Evolutionary conservation across 2,113 vertebrate genomes (phyloP).

Genomic region (Indri indri): DNA sequence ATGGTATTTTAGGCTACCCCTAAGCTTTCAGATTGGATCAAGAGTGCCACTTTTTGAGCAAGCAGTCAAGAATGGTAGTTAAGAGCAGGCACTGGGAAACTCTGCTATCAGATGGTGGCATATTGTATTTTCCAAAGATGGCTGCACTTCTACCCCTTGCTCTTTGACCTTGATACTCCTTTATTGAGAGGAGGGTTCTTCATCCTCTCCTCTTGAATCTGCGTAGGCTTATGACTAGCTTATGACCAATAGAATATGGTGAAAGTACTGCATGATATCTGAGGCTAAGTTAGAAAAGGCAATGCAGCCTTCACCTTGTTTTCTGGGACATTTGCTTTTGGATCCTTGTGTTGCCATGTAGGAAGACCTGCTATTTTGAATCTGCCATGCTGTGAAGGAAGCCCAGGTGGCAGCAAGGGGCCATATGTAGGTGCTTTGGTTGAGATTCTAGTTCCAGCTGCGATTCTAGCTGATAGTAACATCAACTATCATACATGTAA

Average conservation of each 20-base stretch:
- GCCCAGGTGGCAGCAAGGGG: background rate
- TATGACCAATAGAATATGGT: background rate
- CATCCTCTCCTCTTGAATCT: background rate
- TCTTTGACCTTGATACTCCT: background rate
- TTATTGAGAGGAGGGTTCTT: background rate
- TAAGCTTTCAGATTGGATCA: background rate
- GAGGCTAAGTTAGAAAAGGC: background rate
- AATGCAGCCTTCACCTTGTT: background rate
- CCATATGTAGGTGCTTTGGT: accelerated
- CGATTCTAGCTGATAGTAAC: background rate
- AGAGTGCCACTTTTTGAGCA: background rate
- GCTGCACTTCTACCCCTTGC: background rate
- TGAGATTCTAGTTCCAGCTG: background rate
- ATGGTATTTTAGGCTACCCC: background rate
- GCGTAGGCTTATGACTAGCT: background rate
- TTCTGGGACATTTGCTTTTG: background rate
- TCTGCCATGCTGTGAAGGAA: background rate
- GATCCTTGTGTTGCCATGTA: background rate
- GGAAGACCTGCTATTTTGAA: background rate
- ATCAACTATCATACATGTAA: background rate
- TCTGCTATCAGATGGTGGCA: background rate
- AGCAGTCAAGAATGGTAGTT: background rate
- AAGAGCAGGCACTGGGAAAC: background rate
- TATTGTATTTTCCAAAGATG: background rate
- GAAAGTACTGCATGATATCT: background rate